Evolutionary conservation across 92 coral and sea anemone species (phyloP).

Genomic region (Palythoa heliodiscus): DNA sequence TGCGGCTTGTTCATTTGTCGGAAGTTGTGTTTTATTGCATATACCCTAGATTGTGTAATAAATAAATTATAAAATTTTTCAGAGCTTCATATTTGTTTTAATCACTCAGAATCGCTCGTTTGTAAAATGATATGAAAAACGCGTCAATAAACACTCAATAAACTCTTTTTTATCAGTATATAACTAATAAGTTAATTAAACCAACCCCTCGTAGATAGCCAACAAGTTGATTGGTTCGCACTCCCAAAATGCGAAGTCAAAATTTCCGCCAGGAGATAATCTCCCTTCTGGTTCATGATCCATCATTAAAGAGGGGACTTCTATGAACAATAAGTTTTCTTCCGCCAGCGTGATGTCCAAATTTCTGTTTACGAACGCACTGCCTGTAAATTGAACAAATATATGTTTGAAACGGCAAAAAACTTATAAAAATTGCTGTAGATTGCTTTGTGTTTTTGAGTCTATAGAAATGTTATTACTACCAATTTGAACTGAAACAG

Average conservation of each 20-base stretch:
- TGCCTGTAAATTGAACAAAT: background rate
- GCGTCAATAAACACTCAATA: no score
- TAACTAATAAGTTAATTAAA: background rate
- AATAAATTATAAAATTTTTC: no score
- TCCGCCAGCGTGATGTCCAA: background rate
- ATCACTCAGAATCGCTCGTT: no score
- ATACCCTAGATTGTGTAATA: no score
- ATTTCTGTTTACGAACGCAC: slow-evolving; percentile 1
- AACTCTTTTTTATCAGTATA: background rate
- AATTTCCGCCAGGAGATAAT: slow-evolving; percentile 16
- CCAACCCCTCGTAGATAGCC: slow-evolving; percentile 27
- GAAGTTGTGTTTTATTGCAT: no score
- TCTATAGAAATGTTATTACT: no score
- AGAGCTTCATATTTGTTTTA: no score
- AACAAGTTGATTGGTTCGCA: slow-evolving; percentile 8
- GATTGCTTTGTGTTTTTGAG: no score
- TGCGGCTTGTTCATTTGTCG: no score
- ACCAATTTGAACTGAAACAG: no score
- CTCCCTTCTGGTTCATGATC: slow-evolving; percentile 7
- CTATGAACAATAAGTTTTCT: background rate
- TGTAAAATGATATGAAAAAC: no score
- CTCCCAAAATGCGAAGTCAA: slow-evolving; percentile 15
- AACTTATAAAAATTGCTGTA: no score
- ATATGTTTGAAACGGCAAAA: background rate
- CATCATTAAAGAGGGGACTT: background rate